phyloP scores from a whole-genome alignment of 2,113 vertebrate species.

The Callaeas wilsoni region DNA sequence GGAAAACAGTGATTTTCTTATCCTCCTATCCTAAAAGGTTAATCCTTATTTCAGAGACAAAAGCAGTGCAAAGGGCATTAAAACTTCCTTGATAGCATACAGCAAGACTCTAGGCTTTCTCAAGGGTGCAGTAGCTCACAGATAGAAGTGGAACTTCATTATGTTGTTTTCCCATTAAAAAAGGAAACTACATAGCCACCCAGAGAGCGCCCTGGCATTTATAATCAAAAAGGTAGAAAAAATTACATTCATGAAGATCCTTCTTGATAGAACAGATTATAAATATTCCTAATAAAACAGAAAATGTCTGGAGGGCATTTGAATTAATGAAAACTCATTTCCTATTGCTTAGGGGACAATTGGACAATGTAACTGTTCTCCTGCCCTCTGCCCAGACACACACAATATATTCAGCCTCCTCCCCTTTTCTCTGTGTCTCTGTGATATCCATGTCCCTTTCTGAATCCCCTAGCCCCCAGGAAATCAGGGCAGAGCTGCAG shows the following conservation, averaged over 20 bases:
- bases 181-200: background rate
- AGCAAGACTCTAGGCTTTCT: background rate
- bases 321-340: background rate
- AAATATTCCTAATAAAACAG: slow-evolving; percentile 7
- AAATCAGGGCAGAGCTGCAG: background rate
- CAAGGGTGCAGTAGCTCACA: background rate
- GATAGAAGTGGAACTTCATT: background rate
- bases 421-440: background rate
- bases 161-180: background rate
- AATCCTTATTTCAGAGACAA: background rate
- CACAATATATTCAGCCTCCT: background rate
- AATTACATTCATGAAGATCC: background rate
- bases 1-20: background rate
- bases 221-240: background rate
- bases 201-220: background rate
- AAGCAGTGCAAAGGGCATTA: background rate
- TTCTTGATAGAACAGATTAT: background rate
- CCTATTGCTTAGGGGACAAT: background rate
- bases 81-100: background rate
- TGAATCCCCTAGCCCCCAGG: background rate
- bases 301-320: background rate
- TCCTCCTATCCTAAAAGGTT: background rate
- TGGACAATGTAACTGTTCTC: background rate
- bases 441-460: background rate
- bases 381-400: background rate